Conservation (phyloP, 1,140 invertebrate genomes). For the Drosophila chauvacae region DNA sequence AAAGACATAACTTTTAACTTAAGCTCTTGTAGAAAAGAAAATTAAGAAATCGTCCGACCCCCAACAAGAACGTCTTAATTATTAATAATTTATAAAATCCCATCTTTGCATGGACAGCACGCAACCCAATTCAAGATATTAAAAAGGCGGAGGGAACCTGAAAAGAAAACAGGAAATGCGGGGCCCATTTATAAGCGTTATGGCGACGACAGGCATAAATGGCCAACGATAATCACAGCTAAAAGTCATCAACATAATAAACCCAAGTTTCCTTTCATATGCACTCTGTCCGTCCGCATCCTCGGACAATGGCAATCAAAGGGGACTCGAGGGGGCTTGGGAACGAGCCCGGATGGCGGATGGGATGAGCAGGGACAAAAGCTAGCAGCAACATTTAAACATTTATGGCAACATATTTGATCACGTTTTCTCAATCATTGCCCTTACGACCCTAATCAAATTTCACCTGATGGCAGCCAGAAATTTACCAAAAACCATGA, state of each 20-base stretch:
- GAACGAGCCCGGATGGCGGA: conserved; percentile 1
- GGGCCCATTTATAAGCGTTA: conserved; percentile 48
- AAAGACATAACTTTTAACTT: background rate
- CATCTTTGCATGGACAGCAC: conserved; percentile 28
- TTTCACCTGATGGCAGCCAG: conserved; percentile 78
- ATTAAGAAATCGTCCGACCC: background rate
- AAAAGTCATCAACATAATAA: conserved; percentile 82
- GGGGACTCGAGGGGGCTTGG: background rate
- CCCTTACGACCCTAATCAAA: conserved; percentile 83
- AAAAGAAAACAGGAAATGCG: conserved; percentile 28
- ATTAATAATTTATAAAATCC: conserved; percentile 17
- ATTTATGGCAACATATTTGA: conserved; percentile 83
- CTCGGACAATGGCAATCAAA: conserved; percentile 52
- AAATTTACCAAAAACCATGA: conserved; percentile 76
- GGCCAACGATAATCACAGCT: conserved; percentile 77
- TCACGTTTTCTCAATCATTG: conserved; percentile 83
- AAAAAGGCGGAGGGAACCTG: conserved; percentile 2
- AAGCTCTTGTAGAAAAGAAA: background rate
- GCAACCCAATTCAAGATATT: conserved; percentile 25
- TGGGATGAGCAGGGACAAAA: conserved; percentile 42
- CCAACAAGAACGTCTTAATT: conserved; percentile 15
- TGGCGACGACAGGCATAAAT: conserved; percentile 66
- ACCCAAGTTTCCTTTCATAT: conserved; percentile 72
- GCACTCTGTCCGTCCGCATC: conserved; percentile 34
- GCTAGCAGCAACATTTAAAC: conserved; percentile 78